Conservation (phyloP, 2,888 invertebrate genomes). For the Argyresthia albistria region DNA sequence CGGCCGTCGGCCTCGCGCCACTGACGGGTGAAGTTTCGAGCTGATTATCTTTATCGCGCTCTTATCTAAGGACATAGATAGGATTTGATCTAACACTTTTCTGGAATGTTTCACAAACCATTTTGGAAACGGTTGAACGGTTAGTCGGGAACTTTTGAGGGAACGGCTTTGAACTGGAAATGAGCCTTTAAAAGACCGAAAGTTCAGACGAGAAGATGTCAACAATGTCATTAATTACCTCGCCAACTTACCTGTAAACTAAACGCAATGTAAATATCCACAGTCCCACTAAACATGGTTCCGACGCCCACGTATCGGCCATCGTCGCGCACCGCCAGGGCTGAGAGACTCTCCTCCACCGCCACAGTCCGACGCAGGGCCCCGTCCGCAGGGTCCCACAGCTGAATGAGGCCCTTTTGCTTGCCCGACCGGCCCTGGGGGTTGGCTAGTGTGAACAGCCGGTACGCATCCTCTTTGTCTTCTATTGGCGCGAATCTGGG, state of each 20-base stretch:
- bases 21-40: no score
- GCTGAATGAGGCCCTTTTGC: slow-evolving; percentile 82
- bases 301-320: slow-evolving; percentile 94
- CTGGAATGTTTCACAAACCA: no score
- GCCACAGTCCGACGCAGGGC: slow-evolving; percentile 68
- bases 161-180: no score
- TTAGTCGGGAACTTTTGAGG: no score
- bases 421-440: slow-evolving; percentile 81
- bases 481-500: slow-evolving; percentile 80
- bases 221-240: no score
- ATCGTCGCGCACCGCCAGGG: slow-evolving; percentile 91
- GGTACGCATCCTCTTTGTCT: slow-evolving; percentile 74
- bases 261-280: slow-evolving; percentile 91
- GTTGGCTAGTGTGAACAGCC: slow-evolving; percentile 87
- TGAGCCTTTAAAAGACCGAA: no score
- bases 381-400: slow-evolving; percentile 75
- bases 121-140: background rate
- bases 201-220: no score
- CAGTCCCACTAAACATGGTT: slow-evolving; percentile 93
- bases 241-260: slow-evolving; percentile 81
- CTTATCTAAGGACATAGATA: no score
- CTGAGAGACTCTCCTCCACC: slow-evolving; percentile 84
- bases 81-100: no score
- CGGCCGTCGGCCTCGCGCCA: no score
- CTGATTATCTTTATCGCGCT: no score